Percentiles rank a stretch among this genome's conserved stretches.
Conservation (phyloP, 2,113 vertebrate species). For the Emydocephalus ijimae region DNA sequence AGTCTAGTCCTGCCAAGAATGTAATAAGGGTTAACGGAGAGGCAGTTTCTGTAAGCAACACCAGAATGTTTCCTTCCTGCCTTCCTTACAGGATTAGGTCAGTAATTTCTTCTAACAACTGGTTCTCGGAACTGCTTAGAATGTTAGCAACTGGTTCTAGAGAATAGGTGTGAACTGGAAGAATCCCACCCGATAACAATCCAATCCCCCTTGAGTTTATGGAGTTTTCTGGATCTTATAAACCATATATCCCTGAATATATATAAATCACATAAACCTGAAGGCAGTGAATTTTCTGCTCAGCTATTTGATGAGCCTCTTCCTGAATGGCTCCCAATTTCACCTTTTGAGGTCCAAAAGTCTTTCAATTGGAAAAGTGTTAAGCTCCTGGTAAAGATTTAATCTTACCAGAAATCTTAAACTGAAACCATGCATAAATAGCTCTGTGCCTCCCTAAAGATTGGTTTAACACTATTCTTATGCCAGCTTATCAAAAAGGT, state of each 20-base stretch:
- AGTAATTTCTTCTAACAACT: too few species aligned
- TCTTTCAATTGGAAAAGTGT: not conserved
- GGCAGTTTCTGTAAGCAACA: too few species aligned
- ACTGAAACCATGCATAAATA: not conserved
- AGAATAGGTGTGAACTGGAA: too few species aligned
- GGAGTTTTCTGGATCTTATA: not conserved
- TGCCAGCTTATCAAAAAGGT: not conserved
- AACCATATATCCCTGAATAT: not conserved
- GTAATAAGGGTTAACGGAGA: too few species aligned
- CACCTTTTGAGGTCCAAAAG: not conserved
- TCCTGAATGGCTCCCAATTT: not conserved
- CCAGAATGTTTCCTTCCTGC: too few species aligned
- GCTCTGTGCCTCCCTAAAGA: not conserved
- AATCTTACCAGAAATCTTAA: not conserved
- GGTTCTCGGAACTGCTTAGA: too few species aligned
- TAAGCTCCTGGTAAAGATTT: not conserved
- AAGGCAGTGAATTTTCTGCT: not conserved
- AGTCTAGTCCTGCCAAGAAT: too few species aligned
- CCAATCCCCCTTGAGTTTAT: not conserved
- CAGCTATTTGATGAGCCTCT: not conserved
- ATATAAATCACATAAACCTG: not conserved
- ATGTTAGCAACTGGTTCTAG: too few species aligned
- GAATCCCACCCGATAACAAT: too few species aligned
- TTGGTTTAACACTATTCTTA: not conserved
- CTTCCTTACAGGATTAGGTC: too few species aligned